Percentiles rank a stretch among this genome's conserved stretches.
Evolutionary conservation across 1,140 invertebrate species (phyloP).

Genomic region (Meteorus sp.): DNA sequence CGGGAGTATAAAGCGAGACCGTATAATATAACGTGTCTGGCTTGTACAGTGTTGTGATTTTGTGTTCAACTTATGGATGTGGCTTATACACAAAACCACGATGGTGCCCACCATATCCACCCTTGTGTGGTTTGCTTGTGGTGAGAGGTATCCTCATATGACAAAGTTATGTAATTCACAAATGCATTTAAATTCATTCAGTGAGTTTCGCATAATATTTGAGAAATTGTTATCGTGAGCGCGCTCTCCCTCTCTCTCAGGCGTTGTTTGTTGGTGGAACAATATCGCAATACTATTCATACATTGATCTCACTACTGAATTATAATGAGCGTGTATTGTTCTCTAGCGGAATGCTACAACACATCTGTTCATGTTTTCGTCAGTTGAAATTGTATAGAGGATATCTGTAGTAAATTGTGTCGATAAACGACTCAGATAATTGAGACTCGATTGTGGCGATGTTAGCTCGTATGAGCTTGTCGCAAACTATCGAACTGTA

Average conservation of each 20-base stretch:
- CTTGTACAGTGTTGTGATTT: background rate
- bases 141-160: background rate
- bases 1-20: conserved; percentile 42
- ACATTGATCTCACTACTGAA: background rate
- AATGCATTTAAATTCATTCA: background rate
- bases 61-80: background rate
- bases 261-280: background rate
- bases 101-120: background rate
- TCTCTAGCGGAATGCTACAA: background rate
- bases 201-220: background rate
- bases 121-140: background rate
- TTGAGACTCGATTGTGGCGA: conserved; percentile 4
- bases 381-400: too few relatives aligned
- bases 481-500: background rate
- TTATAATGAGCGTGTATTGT: background rate
- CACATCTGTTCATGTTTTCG: too few relatives aligned
- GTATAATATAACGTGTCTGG: conserved; percentile 34
- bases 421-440: conserved; percentile 24
- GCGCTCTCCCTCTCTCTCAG: background rate
- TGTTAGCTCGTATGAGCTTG: conserved; percentile 2
- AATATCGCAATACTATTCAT: background rate
- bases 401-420: too few relatives aligned
- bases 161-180: background rate
- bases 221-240: too few relatives aligned
- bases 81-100: background rate